Evolutionary conservation across 2,113 vertebrate genomes (phyloP).

Genomic region (Amazona vittata): DNA sequence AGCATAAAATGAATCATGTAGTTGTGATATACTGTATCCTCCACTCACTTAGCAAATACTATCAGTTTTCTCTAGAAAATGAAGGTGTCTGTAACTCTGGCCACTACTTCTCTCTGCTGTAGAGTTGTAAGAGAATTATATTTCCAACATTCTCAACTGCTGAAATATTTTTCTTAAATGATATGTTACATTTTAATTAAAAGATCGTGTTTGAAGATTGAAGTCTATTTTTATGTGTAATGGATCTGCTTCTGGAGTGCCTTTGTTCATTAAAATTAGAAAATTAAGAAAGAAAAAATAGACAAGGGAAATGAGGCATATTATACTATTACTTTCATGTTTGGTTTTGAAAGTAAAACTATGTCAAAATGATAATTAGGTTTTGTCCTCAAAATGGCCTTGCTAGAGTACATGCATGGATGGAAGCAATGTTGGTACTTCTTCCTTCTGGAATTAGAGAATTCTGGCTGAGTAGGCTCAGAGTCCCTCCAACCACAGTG

Average conservation of each 20-base stretch:
- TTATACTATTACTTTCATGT: slow-evolving; percentile 63
- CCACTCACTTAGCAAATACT: background rate
- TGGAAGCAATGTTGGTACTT: background rate
- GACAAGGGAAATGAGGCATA: slow-evolving; percentile 57
- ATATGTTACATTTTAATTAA: slow-evolving; percentile 49
- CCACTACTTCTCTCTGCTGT: background rate
- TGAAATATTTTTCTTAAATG: background rate
- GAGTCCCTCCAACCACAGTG: background rate
- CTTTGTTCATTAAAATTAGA: slow-evolving; percentile 72
- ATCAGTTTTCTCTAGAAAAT: background rate
- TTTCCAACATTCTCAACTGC: background rate
- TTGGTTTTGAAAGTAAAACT: slow-evolving; percentile 68
- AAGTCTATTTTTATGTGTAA: slow-evolving; percentile 26
- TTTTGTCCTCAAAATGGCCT: slow-evolving; percentile 71
- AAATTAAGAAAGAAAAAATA: slow-evolving; percentile 65
- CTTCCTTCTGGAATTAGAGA: background rate
- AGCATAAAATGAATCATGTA: background rate
- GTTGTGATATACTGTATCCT: background rate
- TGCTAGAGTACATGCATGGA: slow-evolving; percentile 33
- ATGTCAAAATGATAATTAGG: slow-evolving; percentile 75
- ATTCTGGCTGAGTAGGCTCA: background rate
- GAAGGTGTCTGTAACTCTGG: background rate
- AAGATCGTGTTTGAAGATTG: slow-evolving; percentile 45
- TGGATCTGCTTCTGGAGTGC: slow-evolving; percentile 35
- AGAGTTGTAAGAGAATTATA: background rate